Evolutionary conservation across 2,888 invertebrate genomes (phyloP), one percentile per base, ranked within the genome.

Genomic region (Chrysomela aeneicollis): DNA sequence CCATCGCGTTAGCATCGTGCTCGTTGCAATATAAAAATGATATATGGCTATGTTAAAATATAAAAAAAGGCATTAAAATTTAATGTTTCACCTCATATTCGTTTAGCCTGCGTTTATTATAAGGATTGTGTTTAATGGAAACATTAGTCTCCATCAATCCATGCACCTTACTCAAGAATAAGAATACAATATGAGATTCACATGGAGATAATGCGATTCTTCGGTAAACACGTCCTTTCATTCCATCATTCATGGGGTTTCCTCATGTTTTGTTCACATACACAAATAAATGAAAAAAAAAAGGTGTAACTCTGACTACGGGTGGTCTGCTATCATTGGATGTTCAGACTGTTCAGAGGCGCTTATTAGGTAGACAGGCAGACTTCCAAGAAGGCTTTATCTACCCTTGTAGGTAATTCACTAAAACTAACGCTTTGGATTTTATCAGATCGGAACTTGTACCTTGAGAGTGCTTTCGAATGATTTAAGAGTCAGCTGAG

Each of bases 371-470:
- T 54, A 54, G 30, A 64, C 47, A 63, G 59, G 54, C 53, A 59
- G 30, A 64, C 47, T 68, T 69, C 69, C 58, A 12, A 64, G 69
- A 69, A 69, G 61, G 49, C 46, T 63, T 61, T 67, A 61, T 61
- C 61, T 63, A 64, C 66, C 63, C 59, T 64, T 53, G 63, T 62
- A 64, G 37, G 61, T 59, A 57, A 64, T 54, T 70, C 60, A 67
- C 49, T 57, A 59, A 67, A 64, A 64, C 54, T 32, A 53, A 42
- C 59, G 58, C 54, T 42, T 60, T 54, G 19, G 35, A 0, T 12
- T 22, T 55, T 64, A 68, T 65, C 68, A 15, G 17, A 17, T 26
- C 6, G 47, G 46, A 55, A 46, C 57, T 26, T 57, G 22, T 30
- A 57, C 46, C 26, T 26, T 17, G 46, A 17, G 42, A 57, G 26